phyloP scores from a whole-genome alignment of 2,797 vertebrate genomes.

The Lates japonicus region DNA sequence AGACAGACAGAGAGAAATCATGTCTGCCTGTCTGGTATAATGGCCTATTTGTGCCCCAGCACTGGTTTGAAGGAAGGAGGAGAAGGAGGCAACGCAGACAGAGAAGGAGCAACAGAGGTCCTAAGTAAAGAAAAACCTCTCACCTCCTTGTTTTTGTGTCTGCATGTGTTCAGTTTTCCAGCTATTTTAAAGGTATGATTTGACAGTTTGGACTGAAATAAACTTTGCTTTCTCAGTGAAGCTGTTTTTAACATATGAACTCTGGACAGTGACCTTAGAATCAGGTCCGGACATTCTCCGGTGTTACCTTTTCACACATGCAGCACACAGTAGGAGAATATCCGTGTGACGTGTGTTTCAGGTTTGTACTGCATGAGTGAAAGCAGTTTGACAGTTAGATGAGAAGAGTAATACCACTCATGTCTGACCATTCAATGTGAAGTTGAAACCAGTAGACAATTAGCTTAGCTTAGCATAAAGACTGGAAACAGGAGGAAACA shows the following conservation, averaged over 20 bases:
- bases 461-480: too few relatives aligned
- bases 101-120: conserved; percentile 32
- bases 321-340: too few relatives aligned
- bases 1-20: conserved; percentile 59
- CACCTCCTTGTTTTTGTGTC: conserved; percentile 13
- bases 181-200: conserved; percentile 7
- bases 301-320: too few relatives aligned
- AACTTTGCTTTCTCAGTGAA: not conserved
- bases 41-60: conserved; percentile 71
- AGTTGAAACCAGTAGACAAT: too few relatives aligned
- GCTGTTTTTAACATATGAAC: too few relatives aligned
- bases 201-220: not conserved
- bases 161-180: conserved; percentile 16
- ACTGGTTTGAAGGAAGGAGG: conserved; percentile 55
- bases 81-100: conserved; percentile 43
- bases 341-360: too few relatives aligned
- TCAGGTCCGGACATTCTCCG: too few relatives aligned
- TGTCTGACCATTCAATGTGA: not conserved
- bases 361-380: too few relatives aligned
- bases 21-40: conserved; percentile 71
- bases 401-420: not conserved
- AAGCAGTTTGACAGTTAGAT: too few relatives aligned
- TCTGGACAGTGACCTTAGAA: too few relatives aligned
- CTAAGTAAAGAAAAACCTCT: conserved; percentile 27
- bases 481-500: too few relatives aligned